A percentile compares a stretch with the other conserved stretches of the same genome.
These are phyloP conservation scores for Mechanitis messenoides DNA, from an alignment of 2,888 invertebrate genomes.

Conservation along the genomic window DNA sequence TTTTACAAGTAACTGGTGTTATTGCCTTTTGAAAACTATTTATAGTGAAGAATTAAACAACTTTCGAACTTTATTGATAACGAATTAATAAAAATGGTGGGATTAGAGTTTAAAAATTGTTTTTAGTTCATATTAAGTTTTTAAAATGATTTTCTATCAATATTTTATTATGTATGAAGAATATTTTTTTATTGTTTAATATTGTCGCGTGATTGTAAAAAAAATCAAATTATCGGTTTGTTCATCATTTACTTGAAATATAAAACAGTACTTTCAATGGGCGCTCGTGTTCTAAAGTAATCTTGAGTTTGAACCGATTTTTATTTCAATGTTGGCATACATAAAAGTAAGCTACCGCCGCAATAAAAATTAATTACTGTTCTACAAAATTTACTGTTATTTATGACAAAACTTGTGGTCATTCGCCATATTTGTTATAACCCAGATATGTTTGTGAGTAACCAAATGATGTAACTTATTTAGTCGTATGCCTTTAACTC, in stretches of 20 bases:
- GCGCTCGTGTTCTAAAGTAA: conserved; percentile 32
- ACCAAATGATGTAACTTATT: conserved; percentile 51
- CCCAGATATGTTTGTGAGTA: conserved; percentile 52
- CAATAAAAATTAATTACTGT: conserved; percentile 33
- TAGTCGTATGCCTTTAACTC: conserved; percentile 11
- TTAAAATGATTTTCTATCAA: too few relatives aligned
- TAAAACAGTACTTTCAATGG: conserved; percentile 1
- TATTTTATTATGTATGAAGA: too few relatives aligned
- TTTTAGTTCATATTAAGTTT: too few relatives aligned
- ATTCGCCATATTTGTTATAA: conserved; percentile 51
- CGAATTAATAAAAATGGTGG: too few relatives aligned
- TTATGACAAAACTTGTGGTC: conserved; percentile 38
- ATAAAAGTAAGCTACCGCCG: conserved; percentile 30
- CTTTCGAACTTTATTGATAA: too few relatives aligned
- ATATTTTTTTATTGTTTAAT: conserved; percentile 8
- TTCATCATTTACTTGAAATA: conserved; percentile 13
- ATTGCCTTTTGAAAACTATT: too few relatives aligned
- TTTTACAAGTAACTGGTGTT: too few relatives aligned
- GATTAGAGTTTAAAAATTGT: too few relatives aligned
- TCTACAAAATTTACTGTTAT: conserved; percentile 32
- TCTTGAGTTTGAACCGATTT: conserved; percentile 25
- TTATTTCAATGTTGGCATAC: conserved; percentile 31
- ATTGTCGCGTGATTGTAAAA: conserved; percentile 7
- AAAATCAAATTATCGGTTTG: conserved; percentile 15
- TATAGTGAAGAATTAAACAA: too few relatives aligned